phyloP scores from a whole-genome alignment of 2,113 vertebrate genomes.

The Mormyrus iriodes region DNA sequence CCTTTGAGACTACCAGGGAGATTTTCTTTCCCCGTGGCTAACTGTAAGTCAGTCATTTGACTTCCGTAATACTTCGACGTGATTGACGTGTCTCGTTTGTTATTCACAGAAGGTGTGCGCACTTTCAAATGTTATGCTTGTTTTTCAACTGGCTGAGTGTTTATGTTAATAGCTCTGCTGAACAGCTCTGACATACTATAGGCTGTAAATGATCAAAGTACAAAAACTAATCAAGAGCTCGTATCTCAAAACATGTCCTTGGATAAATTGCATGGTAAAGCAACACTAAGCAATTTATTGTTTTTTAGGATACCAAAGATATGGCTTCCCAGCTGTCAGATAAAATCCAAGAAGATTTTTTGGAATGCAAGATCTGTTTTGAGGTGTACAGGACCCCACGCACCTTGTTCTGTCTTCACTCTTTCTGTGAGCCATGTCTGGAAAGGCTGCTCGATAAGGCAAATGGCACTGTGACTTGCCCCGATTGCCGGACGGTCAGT shows the following conservation, averaged over 20 bases:
- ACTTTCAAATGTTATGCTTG: background rate
- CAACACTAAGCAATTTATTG: background rate
- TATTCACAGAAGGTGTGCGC: background rate
- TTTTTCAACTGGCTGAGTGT: background rate
- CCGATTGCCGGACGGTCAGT: slow-evolving; percentile 23
- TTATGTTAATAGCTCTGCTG: background rate
- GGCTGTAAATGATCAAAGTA: background rate
- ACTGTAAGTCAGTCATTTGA: background rate
- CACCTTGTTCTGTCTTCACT: slow-evolving; percentile 31
- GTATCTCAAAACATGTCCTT: background rate
- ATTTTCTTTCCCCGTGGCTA: background rate
- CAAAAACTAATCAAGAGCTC: background rate
- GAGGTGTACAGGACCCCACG: slow-evolving; percentile 22
- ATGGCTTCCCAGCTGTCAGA: slow-evolving; percentile 30
- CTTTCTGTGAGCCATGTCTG: slow-evolving; percentile 33
- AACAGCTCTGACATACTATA: background rate
- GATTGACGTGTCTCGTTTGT: background rate
- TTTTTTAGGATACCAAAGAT: background rate
- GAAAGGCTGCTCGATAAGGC: slow-evolving; percentile 1
- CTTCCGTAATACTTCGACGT: background rate
- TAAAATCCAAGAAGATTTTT: slow-evolving; percentile 32
- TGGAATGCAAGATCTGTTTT: slow-evolving; percentile 38
- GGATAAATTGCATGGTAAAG: background rate
- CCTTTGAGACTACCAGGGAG: background rate
- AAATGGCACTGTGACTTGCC: slow-evolving; percentile 20